Evolutionary conservation across 2,888 invertebrate genomes (phyloP), one percentile per base, ranked within the genome.

Genomic region (Tenthredo mesomela): DNA sequence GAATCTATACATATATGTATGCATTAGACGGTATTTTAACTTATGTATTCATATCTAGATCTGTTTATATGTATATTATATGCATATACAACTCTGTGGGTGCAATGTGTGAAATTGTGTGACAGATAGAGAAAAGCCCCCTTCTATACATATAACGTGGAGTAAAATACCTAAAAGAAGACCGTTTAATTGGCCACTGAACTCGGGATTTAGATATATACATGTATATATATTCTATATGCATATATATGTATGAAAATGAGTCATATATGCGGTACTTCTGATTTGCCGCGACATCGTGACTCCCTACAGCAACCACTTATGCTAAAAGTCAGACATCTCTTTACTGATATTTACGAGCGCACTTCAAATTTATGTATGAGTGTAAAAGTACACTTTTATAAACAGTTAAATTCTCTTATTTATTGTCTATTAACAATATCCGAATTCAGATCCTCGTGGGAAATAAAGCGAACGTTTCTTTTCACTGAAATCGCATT

Each of bases 121-220:
- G 70, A 70, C 70, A 37, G 70, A 70, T 37, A 61, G 15, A 25
- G 15, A 67, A 33, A 29, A 67, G 67, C 33, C 12, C 1, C 2
- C 67, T 67, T 67, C 33, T 18, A 6, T 1, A 25, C 67, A 12
- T 33, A 12, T 18, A 29, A 67, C 29, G 67, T 18, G 3, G 6
- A 10, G 43, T 47, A 25, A 43, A 73, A 73, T 43, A 15, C 18
- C 50, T 54, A n/a, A 77, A 54, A 33, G 18, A 50, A n/a, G 15
- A 58, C 4, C 40, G 21, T 54, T 78, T 78, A 78, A 78, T 78
- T 78, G 78, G 78, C 78, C 33, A 54, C 40, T 80, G 80, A 80
- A 80, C 58, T 43, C 58, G 10, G 61, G 78, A 80, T 43, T 40
- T 21, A 40, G 58, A 77, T 29, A n/a, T 29, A n/a, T n/a, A 54